These are phyloP conservation scores for Neosilurus mollespiculum DNA, from an alignment of 2,797 vertebrate genomes.

Conservation along the genomic window DNA sequence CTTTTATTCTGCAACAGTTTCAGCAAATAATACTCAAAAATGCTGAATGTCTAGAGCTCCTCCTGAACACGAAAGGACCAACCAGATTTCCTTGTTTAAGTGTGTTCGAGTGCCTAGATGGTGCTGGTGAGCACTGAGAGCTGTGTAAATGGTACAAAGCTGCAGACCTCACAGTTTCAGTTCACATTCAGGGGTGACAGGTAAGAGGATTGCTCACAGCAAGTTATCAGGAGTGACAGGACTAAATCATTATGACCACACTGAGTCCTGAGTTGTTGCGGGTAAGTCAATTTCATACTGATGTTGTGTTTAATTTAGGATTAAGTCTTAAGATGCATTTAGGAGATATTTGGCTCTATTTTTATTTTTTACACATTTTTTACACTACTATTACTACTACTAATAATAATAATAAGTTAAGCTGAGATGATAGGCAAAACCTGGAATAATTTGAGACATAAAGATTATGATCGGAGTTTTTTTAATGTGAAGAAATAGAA, in stretches of 20 bases:
- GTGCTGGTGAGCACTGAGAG: slow-evolving; percentile 55
- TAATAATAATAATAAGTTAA: too few relatives aligned
- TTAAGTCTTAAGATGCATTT: not conserved
- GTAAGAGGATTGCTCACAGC: slow-evolving; percentile 45
- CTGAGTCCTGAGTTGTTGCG: not conserved
- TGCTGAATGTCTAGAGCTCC: slow-evolving; percentile 19
- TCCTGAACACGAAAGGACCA: slow-evolving; percentile 45
- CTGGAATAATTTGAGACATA: not conserved
- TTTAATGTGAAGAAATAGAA: not conserved
- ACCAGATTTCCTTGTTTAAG: slow-evolving; percentile 45
- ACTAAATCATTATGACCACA: slow-evolving; percentile 23
- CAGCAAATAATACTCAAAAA: not conserved
- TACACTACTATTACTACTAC: too few relatives aligned
- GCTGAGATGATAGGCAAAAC: too few relatives aligned
- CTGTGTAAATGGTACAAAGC: slow-evolving; percentile 42
- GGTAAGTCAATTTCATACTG: slow-evolving; percentile 44
- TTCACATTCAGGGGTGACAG: slow-evolving; percentile 51
- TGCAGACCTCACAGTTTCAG: slow-evolving; percentile 42
- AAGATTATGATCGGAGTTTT: not conserved
- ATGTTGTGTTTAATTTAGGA: not conserved
- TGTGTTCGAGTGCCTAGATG: slow-evolving; percentile 52
- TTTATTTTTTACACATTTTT: not conserved
- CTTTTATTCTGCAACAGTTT: not conserved
- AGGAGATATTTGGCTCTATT: not conserved
- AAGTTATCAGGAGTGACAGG: slow-evolving; percentile 35